These are phyloP conservation scores for Pseudochirops cupreus DNA, from an alignment of 2,797 vertebrate genomes.

Conservation along the genomic window DNA sequence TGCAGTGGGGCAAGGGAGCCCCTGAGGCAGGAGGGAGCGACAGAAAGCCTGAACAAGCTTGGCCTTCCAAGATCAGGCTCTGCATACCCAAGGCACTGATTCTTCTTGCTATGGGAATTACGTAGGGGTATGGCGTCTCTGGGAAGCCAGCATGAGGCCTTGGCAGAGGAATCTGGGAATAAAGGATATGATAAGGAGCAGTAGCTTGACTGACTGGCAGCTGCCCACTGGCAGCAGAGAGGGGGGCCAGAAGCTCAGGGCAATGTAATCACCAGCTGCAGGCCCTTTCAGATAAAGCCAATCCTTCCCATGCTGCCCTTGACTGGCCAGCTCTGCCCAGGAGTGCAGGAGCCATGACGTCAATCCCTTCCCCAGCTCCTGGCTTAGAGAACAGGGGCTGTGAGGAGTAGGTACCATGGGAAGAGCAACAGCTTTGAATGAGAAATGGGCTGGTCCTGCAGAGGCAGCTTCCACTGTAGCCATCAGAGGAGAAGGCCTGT, in stretches of 20 bases:
- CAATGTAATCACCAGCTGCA: background rate
- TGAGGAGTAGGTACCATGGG: background rate
- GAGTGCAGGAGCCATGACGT: background rate
- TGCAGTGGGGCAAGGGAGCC: background rate
- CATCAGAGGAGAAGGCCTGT: background rate
- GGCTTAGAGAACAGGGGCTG: background rate
- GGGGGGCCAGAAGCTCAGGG: background rate
- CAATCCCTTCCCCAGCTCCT: background rate
- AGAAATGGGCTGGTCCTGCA: background rate
- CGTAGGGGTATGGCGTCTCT: background rate
- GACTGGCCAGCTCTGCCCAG: background rate
- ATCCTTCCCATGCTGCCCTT: background rate
- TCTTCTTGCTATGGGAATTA: background rate
- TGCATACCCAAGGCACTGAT: background rate
- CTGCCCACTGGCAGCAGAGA: background rate
- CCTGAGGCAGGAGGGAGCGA: background rate
- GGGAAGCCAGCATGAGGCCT: background rate
- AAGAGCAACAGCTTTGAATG: background rate
- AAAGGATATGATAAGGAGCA: background rate
- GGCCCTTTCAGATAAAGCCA: background rate
- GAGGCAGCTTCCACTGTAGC: background rate
- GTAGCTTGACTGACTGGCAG: background rate
- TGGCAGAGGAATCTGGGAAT: background rate
- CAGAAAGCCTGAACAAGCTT: background rate
- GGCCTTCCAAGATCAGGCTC: background rate